Evolutionary conservation across 2,113 vertebrate species (phyloP), one percentile per base, ranked within the genome.

Genomic region (Butorides virescens): DNA sequence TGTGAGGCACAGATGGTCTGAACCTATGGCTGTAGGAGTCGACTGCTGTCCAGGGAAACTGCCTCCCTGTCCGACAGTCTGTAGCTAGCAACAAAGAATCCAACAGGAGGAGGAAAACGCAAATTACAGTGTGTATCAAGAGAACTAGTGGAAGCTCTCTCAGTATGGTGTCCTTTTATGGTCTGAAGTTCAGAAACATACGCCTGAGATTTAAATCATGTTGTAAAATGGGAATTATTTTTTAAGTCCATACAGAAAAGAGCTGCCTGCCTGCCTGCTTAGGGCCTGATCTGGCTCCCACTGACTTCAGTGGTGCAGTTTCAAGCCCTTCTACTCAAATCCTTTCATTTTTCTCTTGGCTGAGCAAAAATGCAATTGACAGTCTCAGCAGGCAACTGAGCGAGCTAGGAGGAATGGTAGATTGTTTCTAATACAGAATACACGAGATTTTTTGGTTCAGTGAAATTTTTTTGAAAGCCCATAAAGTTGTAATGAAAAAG

Each of bases 271-370:
- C 27, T 53, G 52, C 49, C 62, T 75, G 66, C 11, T 21, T 67
- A 50, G 67, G 86, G 67, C 30, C 29, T 83, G 67, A 83, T 87
- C 67, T 73, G 82, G 7, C 84, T 90, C 67, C 87, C 63, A 67
- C 21, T 66, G 91, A 49, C 78, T 90, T 86, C 87, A 93, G 25
- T 88, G 84, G 66, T 83, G 50, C 52, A n/a, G 32, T 90, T 90
- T 74, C 52, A 85, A 89, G n/a, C 62, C 46, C 53, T 92, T 92
- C 77, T 92, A 65, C 81, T 86, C 84, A 67, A 62, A 90, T 79
- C 87, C 65, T 86, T 96, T 95, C 15, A 62, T 95, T 97, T 96
- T 88, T 94, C 93, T 91, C 93, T 95, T 96, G 89, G 37, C 92
- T 96, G 93, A 94, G 84, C 94, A 90, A 86, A 95, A 95, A 91